phyloP scores from a whole-genome alignment of 2,888 invertebrate species.

The Latrodectus elegans region DNA sequence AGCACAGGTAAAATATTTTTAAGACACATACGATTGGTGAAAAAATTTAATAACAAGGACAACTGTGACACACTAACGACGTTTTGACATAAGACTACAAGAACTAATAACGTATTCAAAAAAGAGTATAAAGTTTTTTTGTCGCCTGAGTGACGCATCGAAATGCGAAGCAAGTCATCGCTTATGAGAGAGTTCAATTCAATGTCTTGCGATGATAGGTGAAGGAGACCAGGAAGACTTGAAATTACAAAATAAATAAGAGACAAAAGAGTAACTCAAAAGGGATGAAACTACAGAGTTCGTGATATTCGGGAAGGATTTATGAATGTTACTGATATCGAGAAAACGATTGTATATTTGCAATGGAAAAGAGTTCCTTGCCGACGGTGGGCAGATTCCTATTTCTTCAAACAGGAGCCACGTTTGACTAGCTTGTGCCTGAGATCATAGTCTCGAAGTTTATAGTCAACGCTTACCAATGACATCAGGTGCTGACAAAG shows the following conservation, averaged over 20 bases:
- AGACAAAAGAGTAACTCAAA: not conserved
- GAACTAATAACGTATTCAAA: constrained; percentile 21
- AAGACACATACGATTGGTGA: not conserved
- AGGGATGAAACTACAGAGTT: not conserved
- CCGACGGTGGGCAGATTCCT: constrained; percentile 1
- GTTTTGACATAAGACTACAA: not conserved
- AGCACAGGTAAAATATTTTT: not conserved
- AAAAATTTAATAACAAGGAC: not conserved
- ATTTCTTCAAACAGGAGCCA: not conserved
- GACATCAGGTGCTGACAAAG: constrained; percentile 69
- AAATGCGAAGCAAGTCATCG: not conserved
- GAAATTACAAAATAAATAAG: not conserved
- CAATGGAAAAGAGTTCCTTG: not conserved
- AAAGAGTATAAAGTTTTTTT: constrained; percentile 49
- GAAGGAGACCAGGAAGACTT: not conserved
- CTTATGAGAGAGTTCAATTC: not conserved
- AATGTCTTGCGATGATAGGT: not conserved
- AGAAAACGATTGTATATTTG: not conserved
- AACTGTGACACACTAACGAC: not conserved
- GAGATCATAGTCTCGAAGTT: constrained; percentile 71
- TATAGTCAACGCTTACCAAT: constrained; percentile 72
- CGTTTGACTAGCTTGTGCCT: constrained; percentile 32
- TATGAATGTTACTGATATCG: not conserved
- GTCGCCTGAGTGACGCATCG: constrained; percentile 48
- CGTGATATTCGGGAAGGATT: constrained; percentile 2